phyloP scores from a whole-genome alignment of 2,113 vertebrate genomes.

The Salvator merianae region DNA sequence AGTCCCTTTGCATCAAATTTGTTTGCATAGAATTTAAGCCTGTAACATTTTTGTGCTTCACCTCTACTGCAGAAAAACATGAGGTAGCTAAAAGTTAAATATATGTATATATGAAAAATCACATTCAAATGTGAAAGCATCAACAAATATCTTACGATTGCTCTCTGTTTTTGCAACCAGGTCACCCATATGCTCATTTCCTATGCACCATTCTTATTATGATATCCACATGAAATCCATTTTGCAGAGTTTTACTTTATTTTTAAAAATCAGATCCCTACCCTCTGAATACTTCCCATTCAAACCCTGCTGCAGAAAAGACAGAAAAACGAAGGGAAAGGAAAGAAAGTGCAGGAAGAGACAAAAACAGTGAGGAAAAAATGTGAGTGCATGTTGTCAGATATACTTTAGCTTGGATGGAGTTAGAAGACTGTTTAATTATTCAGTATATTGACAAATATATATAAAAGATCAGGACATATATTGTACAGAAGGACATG shows the following conservation, averaged over 20 bases:
- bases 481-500: neutral
- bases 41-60: neutral
- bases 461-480: neutral
- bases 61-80: neutral
- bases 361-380: neutral
- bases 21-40: too few species aligned
- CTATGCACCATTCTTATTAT: neutral
- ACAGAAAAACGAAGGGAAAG: neutral
- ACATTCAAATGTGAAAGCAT: neutral
- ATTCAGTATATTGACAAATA: neutral
- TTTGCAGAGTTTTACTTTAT: neutral
- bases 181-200: too few species aligned
- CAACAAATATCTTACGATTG: neutral
- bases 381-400: neutral
- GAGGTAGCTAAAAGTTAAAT: neutral
- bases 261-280: neutral
- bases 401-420: neutral
- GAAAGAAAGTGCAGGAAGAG: neutral
- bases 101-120: neutral
- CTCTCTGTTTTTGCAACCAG: neutral
- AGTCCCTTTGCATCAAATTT: too few species aligned
- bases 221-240: neutral
- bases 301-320: neutral
- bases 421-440: neutral
- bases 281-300: neutral